Conservation (phyloP, 2,113 vertebrate genomes). For the Raja brachyura region DNA sequence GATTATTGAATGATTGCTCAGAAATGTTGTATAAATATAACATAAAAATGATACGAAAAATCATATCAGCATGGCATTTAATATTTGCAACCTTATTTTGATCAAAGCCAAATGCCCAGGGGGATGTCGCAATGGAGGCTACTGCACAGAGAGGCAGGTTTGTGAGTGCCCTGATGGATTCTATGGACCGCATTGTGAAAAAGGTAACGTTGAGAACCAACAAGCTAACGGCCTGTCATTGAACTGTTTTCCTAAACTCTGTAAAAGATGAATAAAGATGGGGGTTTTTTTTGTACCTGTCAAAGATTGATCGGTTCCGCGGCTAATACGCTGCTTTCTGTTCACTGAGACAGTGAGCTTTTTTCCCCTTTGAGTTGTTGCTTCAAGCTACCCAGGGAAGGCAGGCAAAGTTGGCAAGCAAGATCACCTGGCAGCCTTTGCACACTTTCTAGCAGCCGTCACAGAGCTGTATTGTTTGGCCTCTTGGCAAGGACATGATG, state of each 20-base stretch:
- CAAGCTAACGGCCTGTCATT: background rate
- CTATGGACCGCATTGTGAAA: slow-evolving; percentile 79
- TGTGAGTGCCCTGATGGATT: slow-evolving; percentile 82
- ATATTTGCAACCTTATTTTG: background rate
- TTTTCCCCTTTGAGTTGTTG: background rate
- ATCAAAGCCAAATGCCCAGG: slow-evolving; percentile 70
- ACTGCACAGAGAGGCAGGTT: slow-evolving; percentile 73
- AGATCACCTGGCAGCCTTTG: background rate
- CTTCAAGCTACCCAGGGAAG: background rate
- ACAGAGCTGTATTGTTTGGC: slow-evolving; percentile 4
- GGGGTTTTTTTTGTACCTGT: background rate
- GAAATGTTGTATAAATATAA: background rate
- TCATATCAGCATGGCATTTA: background rate
- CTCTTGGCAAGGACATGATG: background rate
- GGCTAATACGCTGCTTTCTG: background rate
- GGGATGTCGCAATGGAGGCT: slow-evolving; percentile 76
- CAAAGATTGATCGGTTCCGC: slow-evolving; percentile 10
- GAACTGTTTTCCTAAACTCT: background rate
- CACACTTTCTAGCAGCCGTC: background rate
- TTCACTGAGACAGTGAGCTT: slow-evolving; percentile 9
- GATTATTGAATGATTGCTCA: background rate
- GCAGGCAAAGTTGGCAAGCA: slow-evolving; percentile 25
- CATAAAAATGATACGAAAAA: background rate
- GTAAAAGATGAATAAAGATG: background rate
- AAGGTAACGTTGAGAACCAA: slow-evolving; percentile 60